Evolutionary conservation across 2,888 invertebrate species (phyloP).

Genomic region (Schizotus pectinicornis): DNA sequence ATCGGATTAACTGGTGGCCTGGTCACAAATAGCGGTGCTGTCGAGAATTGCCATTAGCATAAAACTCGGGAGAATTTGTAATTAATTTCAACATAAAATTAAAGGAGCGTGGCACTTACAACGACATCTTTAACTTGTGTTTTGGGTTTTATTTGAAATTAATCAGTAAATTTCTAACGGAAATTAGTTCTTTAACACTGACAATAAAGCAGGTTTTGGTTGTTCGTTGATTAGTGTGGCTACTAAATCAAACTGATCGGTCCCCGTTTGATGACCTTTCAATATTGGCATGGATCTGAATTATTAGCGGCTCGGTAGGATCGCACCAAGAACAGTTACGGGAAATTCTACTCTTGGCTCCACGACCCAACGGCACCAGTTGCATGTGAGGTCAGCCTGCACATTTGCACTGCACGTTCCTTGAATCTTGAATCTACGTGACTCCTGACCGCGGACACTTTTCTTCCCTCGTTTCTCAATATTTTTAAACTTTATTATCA

Average conservation of each 20-base stretch:
- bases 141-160: neutral
- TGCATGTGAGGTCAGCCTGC: too few relatives aligned
- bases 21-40: slow-evolving; percentile 25
- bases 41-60: slow-evolving; percentile 15
- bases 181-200: neutral
- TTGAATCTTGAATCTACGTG: too few relatives aligned
- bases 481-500: too few relatives aligned
- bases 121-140: neutral
- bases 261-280: slow-evolving; percentile 24
- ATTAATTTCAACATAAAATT: neutral
- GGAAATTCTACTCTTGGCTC: neutral
- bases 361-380: too few relatives aligned
- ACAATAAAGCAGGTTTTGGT: neutral
- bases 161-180: neutral
- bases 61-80: slow-evolving; percentile 1
- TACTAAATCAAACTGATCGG: slow-evolving; percentile 3
- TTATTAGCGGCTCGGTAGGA: slow-evolving; percentile 4
- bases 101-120: too few relatives aligned
- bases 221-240: too few relatives aligned
- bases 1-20: slow-evolving; percentile 4
- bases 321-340: slow-evolving; percentile 8
- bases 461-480: too few relatives aligned
- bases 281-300: too few relatives aligned
- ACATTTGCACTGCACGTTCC: too few relatives aligned
- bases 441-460: too few relatives aligned